Base-by-base conservation (phyloP, 2,888 invertebrate genomes). In the Caenorhabditis doughertyi region DNA sequence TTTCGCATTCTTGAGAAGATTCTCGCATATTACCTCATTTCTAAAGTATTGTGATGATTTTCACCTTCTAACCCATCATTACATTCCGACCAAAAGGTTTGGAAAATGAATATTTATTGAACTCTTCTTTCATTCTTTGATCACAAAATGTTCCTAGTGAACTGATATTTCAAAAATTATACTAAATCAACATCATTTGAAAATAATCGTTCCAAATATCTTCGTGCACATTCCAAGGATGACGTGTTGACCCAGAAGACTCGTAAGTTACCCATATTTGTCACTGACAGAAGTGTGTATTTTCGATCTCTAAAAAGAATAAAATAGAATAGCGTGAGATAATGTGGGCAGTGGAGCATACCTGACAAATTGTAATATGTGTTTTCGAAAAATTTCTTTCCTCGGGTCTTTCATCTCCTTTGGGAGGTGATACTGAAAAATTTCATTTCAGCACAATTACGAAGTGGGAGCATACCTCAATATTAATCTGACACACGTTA, bases 191-290 rank as follows among this genome's bases (percentile, higher is more conserved):
- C 71, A 35, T 79, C 79, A 64, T 79, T 79, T 13, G 62, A 62
- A 29, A 79, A 79, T 18, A 64, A n/a, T 35, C 71, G 29, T n/a
- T 79, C 79, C 21, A 76, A n/a, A 76, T 76, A 81, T 51, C 81
- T 44, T 16, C 67, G 56, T 1, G 71, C 65, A 44, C 81, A 77
- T 39, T 77, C 76, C 56, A 72, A 55, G 2, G 81, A 81, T n/a
- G 56, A 70, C 3, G 72, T 81, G 44, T 81, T 81, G n/a, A 81
- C 68, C 81, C 76, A 77, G 35, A 77, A 81, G 18, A 77, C 29
- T 44, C 62, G 44, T 35, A 76, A 39, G 21, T 70, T 65, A 64
- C 72, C 71, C 49, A 71, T 18, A 62, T 71, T 77, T 25, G 76
- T 58, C 8, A 72, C 77, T 3, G 42, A 65, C 0, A 72, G 53